Evolutionary conservation across 1,140 invertebrate species (phyloP), one percentile per base, ranked within the genome.

Genomic region (Condylostylus longicornis): DNA sequence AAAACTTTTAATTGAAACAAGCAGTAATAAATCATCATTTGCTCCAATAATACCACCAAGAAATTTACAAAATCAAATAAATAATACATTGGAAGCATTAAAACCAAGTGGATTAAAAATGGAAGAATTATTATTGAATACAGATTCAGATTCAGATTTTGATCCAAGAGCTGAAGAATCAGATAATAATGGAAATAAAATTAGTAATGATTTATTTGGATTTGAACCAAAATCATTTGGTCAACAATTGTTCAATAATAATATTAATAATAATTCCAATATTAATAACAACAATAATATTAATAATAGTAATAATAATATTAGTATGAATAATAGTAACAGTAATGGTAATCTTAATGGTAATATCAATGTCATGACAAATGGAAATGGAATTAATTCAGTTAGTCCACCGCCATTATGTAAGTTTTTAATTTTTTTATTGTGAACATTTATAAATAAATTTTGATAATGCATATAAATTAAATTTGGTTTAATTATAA

Each of bases 111-210:
- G 79, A 33, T 78, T 80, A 5, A 81, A 82, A 62, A 63, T 84
- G 37, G 83, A 89, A 61, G 84, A 82, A 42, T 62, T 89, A 18
- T 53, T 88, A 1, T 67, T 90, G 44, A 81, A 86, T 52, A 71
- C 69, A 9, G 81, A 86, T 54, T 77, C 83, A 28, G 79, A 85
- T 46, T 74, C 71, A 37, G 76, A 77, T 57, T 85, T 84, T 48
- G 79, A 84, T 63, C 80, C 80, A 5, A 65, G 80, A 28, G 79
- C 78, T 29, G 74, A 71, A 46, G 79, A 81, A 50, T 68, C 65
- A 29, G 65, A 71, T 40, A 58, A 63, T 10, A 53, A 47, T 39
- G 53, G 51, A 25, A 47, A 51, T 48, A 43, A 63, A 30, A 51
- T 51, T 4, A 49, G 50, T 39, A 61, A 58, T 29, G 55, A 60